A percentile compares a stretch with the other conserved stretches of the same genome.
phyloP scores from a whole-genome alignment of 2,797 vertebrate species.

The Uromys caudimaculatus region DNA sequence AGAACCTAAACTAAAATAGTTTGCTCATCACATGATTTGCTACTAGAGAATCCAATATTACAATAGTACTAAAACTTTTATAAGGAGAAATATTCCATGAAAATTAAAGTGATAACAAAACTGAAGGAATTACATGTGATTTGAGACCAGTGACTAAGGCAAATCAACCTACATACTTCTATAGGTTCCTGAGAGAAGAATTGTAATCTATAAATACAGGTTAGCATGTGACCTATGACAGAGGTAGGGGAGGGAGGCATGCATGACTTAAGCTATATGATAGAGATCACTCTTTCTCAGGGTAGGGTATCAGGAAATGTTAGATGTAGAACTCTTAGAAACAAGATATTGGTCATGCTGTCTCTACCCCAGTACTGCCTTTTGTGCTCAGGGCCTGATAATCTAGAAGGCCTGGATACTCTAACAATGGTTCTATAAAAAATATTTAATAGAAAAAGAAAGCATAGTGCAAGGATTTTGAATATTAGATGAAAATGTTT shows the following conservation, averaged over 20 bases:
- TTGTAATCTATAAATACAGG: background rate
- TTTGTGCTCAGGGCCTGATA: background rate
- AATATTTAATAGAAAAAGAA: background rate
- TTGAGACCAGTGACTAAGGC: background rate
- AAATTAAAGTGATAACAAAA: background rate
- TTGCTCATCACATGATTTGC: background rate
- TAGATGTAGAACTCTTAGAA: background rate
- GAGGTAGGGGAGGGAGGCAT: background rate
- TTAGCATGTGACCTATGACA: background rate
- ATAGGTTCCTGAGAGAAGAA: background rate
- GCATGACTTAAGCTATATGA: background rate
- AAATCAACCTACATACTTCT: background rate
- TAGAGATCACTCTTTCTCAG: background rate
- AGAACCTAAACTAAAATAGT: conserved; percentile 9
- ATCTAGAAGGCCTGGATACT: background rate
- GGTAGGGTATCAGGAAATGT: too few species aligned
- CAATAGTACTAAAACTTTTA: conserved; percentile 1
- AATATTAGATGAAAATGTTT: conserved; percentile 28
- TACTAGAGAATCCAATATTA: background rate
- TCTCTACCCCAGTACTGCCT: background rate
- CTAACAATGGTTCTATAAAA: conserved; percentile 4
- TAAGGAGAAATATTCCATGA: conserved; percentile 34
- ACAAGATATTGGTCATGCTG: too few species aligned
- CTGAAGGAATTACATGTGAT: background rate
- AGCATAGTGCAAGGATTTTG: background rate